These are phyloP conservation scores for Lepus timidus DNA, from an alignment of 2,113 vertebrate genomes.

Conservation along the genomic window DNA sequence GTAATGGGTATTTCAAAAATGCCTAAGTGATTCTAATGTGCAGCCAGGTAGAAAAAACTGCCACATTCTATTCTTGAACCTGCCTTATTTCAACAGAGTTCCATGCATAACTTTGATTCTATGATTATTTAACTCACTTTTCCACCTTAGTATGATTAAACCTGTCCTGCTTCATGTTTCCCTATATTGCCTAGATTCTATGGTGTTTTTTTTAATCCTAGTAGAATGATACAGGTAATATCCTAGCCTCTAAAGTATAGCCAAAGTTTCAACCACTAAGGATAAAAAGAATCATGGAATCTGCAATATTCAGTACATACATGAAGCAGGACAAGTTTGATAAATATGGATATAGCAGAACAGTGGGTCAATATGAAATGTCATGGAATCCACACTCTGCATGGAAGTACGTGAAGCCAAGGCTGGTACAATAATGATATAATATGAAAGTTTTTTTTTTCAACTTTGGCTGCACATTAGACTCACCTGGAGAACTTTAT, in stretches of 20 bases:
- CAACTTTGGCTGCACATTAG: neutral
- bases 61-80: neutral
- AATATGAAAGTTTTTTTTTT: neutral
- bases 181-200: neutral
- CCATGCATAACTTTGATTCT: neutral
- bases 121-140: neutral
- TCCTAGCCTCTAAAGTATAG: neutral
- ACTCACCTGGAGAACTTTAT: neutral
- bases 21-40: neutral
- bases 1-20: neutral
- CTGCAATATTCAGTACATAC: neutral
- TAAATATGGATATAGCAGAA: neutral
- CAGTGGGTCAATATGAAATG: neutral
- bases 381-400: neutral
- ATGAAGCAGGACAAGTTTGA: neutral
- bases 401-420: neutral
- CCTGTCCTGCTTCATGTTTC: neutral
- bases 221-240: neutral
- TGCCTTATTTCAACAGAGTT: neutral
- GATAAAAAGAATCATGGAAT: neutral
- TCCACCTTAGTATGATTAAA: slow-evolving; percentile 5
- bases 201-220: neutral
- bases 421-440: neutral
- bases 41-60: neutral
- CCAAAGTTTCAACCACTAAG: neutral